phyloP scores from a whole-genome alignment of 2,113 vertebrate genomes.

The human (Homo sapiens) region DNA sequence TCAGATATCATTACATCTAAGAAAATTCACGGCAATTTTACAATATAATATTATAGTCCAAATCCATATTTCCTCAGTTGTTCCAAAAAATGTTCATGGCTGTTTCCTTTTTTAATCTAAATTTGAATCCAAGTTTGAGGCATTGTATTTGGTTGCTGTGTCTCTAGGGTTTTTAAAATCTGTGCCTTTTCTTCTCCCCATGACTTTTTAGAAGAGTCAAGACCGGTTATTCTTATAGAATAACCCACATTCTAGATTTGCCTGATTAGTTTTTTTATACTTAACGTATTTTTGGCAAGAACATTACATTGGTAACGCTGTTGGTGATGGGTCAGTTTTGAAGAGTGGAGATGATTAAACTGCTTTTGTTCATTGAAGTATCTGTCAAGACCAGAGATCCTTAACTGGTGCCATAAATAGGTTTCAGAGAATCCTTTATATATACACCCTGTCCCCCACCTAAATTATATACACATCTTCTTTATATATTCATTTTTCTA shows the following conservation, averaged over 20 bases:
- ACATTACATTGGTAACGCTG: background rate
- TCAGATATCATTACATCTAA: background rate
- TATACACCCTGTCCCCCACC: no score
- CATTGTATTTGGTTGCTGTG: background rate
- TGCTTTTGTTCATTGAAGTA: background rate
- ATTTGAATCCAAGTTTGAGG: background rate
- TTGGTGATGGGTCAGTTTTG: background rate
- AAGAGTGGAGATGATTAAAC: background rate
- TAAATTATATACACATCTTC: conserved; percentile 4
- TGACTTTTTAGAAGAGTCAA: conserved; percentile 16
- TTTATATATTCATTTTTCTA: background rate
- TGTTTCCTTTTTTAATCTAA: conserved; percentile 2
- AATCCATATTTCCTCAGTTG: background rate
- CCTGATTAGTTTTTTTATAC: background rate
- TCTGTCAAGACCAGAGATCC: background rate
- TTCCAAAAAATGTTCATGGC: conserved; percentile 9
- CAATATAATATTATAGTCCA: background rate
- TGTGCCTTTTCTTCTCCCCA: background rate
- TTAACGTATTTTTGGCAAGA: background rate
- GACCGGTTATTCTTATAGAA: background rate
- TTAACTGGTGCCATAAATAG: background rate
- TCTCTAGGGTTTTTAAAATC: background rate
- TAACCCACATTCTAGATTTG: background rate
- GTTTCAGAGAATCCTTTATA: background rate
- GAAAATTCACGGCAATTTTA: conserved; percentile 35